These are phyloP conservation scores for Tetrao urogallus DNA, from an alignment of 2,113 vertebrate species.

Conservation along the genomic window DNA sequence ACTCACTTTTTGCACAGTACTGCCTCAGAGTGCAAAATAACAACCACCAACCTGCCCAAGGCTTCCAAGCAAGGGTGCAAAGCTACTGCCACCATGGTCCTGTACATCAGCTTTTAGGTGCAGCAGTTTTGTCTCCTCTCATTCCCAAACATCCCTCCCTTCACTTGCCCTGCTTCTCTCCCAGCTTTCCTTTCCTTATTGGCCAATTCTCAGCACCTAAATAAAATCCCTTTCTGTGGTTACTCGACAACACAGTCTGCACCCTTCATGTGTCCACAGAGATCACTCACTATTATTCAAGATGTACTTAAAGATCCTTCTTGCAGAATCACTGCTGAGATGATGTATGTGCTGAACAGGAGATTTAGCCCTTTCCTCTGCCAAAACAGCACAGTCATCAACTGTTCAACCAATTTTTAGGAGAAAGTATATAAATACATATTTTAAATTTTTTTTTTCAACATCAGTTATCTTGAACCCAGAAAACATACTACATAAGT, in stretches of 20 bases:
- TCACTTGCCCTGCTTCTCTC: neutral
- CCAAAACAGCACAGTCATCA: neutral
- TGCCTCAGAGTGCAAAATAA: neutral
- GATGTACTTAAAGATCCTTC: neutral
- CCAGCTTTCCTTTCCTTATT: neutral
- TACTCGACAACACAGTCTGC: fast-evolving
- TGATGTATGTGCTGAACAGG: neutral
- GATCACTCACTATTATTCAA: neutral
- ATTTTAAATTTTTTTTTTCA: neutral
- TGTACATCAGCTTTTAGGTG: neutral
- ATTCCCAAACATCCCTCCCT: neutral
- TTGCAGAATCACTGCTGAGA: neutral
- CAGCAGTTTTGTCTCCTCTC: neutral
- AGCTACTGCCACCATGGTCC: fast-evolving
- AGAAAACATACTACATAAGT: neutral
- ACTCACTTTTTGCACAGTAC: neutral
- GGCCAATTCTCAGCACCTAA: neutral
- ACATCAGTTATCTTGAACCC: neutral
- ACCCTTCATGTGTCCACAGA: neutral
- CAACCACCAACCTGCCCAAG: no score
- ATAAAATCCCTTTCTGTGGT: neutral
- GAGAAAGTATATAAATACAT: neutral
- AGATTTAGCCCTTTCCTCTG: neutral
- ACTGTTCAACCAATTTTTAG: neutral
- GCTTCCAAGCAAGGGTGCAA: neutral